Base-by-base conservation (phyloP, 2,888 invertebrate genomes). In the Prenolepis imparis region DNA sequence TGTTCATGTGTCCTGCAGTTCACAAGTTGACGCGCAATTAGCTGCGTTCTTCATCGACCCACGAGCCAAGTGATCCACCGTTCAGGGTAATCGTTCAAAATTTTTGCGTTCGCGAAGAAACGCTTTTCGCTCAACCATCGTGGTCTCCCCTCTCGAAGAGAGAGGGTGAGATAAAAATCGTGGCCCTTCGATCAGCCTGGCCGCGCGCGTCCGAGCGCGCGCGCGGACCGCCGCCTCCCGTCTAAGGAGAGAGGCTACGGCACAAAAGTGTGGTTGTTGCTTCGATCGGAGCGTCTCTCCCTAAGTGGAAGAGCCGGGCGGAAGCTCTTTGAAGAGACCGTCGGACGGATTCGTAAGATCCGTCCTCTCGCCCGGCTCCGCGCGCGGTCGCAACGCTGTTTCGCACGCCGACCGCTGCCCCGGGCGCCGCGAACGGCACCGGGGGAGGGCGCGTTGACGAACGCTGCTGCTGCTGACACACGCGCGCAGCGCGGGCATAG, bases 31-130 rank as follows among this genome's bases (percentile, higher is more conserved):
- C 93, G 92, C 94, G 94, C 94, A 94, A 87, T 93, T 94, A 91
- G 94, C 95, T 96, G 95, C 96, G 95, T 95, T 96, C 95, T 96
- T 96, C 96, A 96, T 96, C 96, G 96, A 96, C 95, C 94, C 95
- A 95, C 95, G 95, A 96, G 95, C 95, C 95, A 95, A 96, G 96
- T 95, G 95, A 96, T 96, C 68, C 52, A 83, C 83, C 75, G 68
- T 83, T 83, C 77, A 83, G 52, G 75, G 63, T 77, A 77, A 73
- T 82, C 32, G 68, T 80, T 44, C 8, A 3, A 11, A 41, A 39
- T 57, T 36, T 3, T n/a, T 21, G 18, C 48, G n/a, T 32, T 9
- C 24, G 0, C 18, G 15, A 28, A 28, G 28, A 28, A 39, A 28
- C 18, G 48, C 67, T 18, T 28, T 3, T 39, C 39, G 39, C 8